Evolutionary conservation across 2,113 vertebrate species (phyloP).

Genomic region (Silurus asotus): DNA sequence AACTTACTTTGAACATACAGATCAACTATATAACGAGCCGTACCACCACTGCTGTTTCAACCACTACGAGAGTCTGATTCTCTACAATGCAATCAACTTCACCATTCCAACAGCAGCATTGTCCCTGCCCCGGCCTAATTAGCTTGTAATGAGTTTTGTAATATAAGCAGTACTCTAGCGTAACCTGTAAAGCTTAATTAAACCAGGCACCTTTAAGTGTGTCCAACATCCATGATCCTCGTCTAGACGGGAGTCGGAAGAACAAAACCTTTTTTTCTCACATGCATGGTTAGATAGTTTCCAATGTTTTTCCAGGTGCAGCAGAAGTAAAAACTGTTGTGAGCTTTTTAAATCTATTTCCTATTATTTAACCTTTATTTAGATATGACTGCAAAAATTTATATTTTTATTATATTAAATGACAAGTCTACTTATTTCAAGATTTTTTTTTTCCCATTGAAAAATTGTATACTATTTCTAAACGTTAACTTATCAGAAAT

Average conservation of each 20-base stretch:
- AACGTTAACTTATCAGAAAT: no score
- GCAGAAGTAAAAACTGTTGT: no score
- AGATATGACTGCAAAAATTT: no score
- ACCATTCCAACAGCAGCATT: slow-evolving; percentile 71
- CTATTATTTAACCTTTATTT: no score
- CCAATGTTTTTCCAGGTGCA: not conserved
- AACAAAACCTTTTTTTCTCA: not conserved
- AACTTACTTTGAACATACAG: slow-evolving; percentile 4
- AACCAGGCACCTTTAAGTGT: slow-evolving; percentile 68
- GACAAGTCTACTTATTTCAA: no score
- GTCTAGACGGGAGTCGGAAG: slow-evolving; percentile 46
- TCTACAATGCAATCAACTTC: slow-evolving; percentile 59
- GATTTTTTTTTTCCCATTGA: no score
- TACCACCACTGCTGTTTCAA: not conserved
- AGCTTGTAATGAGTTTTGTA: slow-evolving; percentile 71
- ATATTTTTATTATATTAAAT: no score
- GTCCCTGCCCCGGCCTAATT: slow-evolving; percentile 67
- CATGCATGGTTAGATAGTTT: not conserved
- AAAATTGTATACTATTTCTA: no score
- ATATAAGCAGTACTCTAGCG: slow-evolving; percentile 68
- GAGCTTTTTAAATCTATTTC: no score
- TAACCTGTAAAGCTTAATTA: slow-evolving; percentile 77
- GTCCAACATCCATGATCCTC: slow-evolving; percentile 44
- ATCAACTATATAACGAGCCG: slow-evolving; percentile 20
- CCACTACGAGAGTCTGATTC: slow-evolving; percentile 49